These are phyloP conservation scores for Falco rusticolus DNA, from an alignment of 2,797 vertebrate species.

Conservation along the genomic window DNA sequence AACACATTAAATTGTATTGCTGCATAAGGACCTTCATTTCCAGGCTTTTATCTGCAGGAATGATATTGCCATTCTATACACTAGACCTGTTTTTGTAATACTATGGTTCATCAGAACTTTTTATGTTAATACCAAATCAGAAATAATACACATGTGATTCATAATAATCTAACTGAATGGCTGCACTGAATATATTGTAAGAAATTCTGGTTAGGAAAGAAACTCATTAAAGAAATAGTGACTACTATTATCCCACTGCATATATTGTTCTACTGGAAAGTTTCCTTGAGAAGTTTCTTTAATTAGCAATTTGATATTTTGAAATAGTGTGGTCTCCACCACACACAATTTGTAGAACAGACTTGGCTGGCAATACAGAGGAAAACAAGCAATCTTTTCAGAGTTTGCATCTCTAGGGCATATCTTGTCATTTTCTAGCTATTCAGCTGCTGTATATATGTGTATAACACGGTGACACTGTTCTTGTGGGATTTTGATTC, in stretches of 20 bases:
- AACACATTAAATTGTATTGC: slow-evolving; percentile 20
- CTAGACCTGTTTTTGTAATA: slow-evolving; percentile 51
- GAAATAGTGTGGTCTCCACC: slow-evolving; percentile 56
- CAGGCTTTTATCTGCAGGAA: slow-evolving; percentile 38
- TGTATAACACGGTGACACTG: background rate
- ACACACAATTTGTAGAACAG: slow-evolving; percentile 46
- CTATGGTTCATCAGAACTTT: slow-evolving; percentile 56
- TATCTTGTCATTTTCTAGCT: slow-evolving; percentile 57
- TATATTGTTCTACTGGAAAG: slow-evolving; percentile 63
- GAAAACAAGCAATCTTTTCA: slow-evolving; percentile 55
- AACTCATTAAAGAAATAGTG: slow-evolving; percentile 68
- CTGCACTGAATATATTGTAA: slow-evolving; percentile 39
- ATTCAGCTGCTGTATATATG: slow-evolving; percentile 4
- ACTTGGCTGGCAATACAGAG: slow-evolving; percentile 45
- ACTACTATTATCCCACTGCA: slow-evolving; percentile 69
- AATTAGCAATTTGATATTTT: slow-evolving; percentile 69
- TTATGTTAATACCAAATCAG: slow-evolving; percentile 55
- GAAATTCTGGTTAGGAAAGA: slow-evolving; percentile 52
- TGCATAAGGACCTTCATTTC: slow-evolving; percentile 35
- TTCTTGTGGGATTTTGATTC: slow-evolving; percentile 53
- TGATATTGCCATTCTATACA: slow-evolving; percentile 17
- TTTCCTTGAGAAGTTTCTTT: slow-evolving; percentile 62
- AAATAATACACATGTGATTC: slow-evolving; percentile 71
- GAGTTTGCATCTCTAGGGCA: slow-evolving; percentile 52
- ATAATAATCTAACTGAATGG: slow-evolving; percentile 64